Evolutionary conservation across 2,888 invertebrate species (phyloP).

Genomic region (Aproaerema taeniolella): DNA sequence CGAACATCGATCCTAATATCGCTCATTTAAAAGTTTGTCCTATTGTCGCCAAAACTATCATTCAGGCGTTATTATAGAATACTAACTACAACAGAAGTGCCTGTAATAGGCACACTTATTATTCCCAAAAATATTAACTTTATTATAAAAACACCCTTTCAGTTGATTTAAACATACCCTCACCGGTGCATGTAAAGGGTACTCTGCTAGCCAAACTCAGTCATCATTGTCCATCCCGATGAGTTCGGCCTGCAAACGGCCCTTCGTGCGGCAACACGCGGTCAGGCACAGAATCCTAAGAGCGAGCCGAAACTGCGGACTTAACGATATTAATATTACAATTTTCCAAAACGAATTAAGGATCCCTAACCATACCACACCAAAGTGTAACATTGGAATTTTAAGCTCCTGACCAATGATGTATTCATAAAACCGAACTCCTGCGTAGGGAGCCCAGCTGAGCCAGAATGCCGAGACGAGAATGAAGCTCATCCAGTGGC

Average conservation of each 20-base stretch:
- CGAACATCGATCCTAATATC: too few relatives aligned
- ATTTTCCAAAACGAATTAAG: slow-evolving; percentile 98
- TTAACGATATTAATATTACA: slow-evolving; percentile 91
- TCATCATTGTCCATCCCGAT: slow-evolving; percentile 92
- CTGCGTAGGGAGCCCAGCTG: slow-evolving; percentile 95
- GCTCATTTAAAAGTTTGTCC: too few relatives aligned
- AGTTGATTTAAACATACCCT: neutral
- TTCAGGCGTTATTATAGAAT: too few relatives aligned
- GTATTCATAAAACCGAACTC: slow-evolving; percentile 87
- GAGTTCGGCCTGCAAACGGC: slow-evolving; percentile 89
- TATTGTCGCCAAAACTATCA: too few relatives aligned
- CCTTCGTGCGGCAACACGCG: slow-evolving; percentile 91
- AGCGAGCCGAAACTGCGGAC: slow-evolving; percentile 94
- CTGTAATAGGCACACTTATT: too few relatives aligned
- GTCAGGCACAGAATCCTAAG: slow-evolving; percentile 92
- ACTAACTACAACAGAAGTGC: too few relatives aligned
- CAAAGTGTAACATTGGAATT: slow-evolving; percentile 92
- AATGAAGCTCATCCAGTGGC: slow-evolving; percentile 97
- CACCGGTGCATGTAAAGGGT: neutral
- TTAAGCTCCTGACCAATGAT: slow-evolving; percentile 80
- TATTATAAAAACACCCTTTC: neutral
- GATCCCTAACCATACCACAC: slow-evolving; percentile 96
- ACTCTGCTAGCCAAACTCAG: too few relatives aligned
- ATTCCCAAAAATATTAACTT: neutral
- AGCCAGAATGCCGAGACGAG: slow-evolving; percentile 94